These are phyloP conservation scores for Noctua fimbriata DNA, from an alignment of 2,888 invertebrate genomes.

Conservation along the genomic window DNA sequence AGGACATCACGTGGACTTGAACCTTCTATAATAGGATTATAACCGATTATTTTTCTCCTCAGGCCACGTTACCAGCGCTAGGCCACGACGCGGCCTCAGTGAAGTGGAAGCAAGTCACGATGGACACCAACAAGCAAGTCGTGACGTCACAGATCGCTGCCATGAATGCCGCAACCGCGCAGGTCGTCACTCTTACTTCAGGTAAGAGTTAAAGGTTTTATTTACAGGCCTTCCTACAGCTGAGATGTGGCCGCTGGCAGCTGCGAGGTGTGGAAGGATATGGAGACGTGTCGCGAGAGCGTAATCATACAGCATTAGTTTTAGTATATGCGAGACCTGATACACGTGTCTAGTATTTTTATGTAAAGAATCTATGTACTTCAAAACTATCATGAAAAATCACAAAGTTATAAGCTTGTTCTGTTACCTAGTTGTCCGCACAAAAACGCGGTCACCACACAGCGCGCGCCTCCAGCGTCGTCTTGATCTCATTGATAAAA, in stretches of 20 bases:
- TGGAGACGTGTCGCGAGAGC: background rate
- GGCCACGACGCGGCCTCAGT: slow-evolving; percentile 96
- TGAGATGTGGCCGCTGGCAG: background rate
- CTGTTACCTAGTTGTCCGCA: no score
- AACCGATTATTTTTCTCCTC: background rate
- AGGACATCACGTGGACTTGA: background rate
- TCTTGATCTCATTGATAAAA: no score
- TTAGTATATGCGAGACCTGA: no score
- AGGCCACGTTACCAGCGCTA: slow-evolving; percentile 90
- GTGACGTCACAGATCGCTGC: slow-evolving; percentile 99
- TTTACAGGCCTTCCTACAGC: background rate
- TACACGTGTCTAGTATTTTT: no score
- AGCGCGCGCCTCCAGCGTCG: no score
- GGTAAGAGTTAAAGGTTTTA: slow-evolving; percentile 77
- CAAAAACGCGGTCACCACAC: no score
- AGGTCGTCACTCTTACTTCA: slow-evolving; percentile 97
- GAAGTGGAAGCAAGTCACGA: slow-evolving; percentile 98
- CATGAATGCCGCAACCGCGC: slow-evolving; percentile 99
- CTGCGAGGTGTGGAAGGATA: background rate
- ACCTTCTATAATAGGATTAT: background rate
- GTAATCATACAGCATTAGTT: no score
- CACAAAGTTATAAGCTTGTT: no score
- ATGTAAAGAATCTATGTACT: no score
- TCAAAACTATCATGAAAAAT: no score
- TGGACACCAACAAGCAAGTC: slow-evolving; percentile 98